Evolutionary conservation across 2,888 invertebrate genomes (phyloP), one percentile per base, ranked within the genome.

Genomic region (Scaptomyza parva): DNA sequence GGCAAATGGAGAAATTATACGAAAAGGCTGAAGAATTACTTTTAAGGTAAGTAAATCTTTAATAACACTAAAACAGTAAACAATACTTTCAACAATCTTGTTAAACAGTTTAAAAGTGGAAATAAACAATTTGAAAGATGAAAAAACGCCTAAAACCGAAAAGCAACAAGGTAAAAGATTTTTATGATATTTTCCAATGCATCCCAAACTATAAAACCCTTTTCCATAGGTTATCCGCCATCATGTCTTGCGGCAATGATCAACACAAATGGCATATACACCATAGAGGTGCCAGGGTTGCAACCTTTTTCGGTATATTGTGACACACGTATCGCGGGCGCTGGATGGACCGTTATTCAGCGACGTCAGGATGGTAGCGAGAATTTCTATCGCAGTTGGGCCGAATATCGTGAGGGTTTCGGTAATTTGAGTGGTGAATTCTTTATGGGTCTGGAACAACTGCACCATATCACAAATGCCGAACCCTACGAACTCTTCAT

Each of bases 331-430:
- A 60, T 57, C 3, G 83, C 78, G 12, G 81, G 75, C 4, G 95
- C 95, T 0, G 95, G 95, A 2, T 95, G 95, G 95, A 94, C 95
- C 43, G 94, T 94, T 91, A 94, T 59, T 91, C 95, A 95, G 87
- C 94, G 94, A 67, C 93, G 95, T n/a, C 93, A 92, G 66, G 94
- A 95, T 70, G 95, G 95, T 0, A 92, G 93, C 1, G 93, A 94
- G 84, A 94, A 95, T 75, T 95, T 95, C 85, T 94, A 93, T 78
- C 93, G 93, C 76, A 89, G 92, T 44, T 95, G 95, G 95, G 78
- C 92, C 0, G 94, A 94, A 50, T 95, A 95, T 82, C 94, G 94
- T 73, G 88, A 92, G 44, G 95, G 95, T 1, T 95, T 95, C 77
- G 95, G 95, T 2, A 94, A 95, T 81, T 89, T 95, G 3, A 93